These are phyloP conservation scores for Sebastolobus alascanus DNA, from an alignment of 2,797 vertebrate genomes.

Conservation along the genomic window DNA sequence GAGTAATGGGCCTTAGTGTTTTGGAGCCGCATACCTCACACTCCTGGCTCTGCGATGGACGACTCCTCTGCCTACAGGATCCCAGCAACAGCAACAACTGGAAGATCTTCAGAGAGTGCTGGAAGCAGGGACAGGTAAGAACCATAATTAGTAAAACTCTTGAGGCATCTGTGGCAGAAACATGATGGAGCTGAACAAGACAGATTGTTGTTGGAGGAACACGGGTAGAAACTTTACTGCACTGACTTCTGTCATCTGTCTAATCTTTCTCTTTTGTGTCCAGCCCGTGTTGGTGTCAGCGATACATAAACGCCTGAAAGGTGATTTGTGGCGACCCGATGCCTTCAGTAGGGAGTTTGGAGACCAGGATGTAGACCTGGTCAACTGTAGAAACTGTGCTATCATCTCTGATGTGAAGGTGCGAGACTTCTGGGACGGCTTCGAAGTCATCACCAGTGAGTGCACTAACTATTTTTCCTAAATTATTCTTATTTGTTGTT, in stretches of 20 bases:
- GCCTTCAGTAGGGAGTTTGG: conserved; percentile 99
- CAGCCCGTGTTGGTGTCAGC: conserved; percentile 99
- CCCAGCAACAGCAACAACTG: conserved; percentile 99
- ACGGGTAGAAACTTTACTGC: not conserved
- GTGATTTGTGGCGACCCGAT: conserved; percentile 92
- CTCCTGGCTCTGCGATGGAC: conserved; percentile 98
- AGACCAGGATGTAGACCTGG: conserved; percentile 98
- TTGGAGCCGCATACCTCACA: conserved; percentile 98
- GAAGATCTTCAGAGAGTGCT: conserved; percentile 99
- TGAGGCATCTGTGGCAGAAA: not conserved
- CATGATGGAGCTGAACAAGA: not conserved
- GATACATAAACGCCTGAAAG: conserved; percentile 95
- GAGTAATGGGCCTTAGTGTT: conserved; percentile 96
- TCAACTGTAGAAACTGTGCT: conserved; percentile 98
- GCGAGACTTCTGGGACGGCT: conserved; percentile 99
- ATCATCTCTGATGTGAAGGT: conserved; percentile 99
- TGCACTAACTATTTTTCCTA: conserved; percentile 33
- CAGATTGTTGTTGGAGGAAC: not conserved
- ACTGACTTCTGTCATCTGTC: not conserved
- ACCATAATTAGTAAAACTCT: not conserved
- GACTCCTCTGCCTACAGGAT: conserved; percentile 98
- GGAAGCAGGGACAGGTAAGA: conserved; percentile 98
- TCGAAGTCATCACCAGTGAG: conserved; percentile 97
- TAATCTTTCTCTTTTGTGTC: conserved; percentile 19
- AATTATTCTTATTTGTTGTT: not conserved